Evolutionary conservation across 1,140 invertebrate species (phyloP).

Genomic region (Drosophila equinoxialis): DNA sequence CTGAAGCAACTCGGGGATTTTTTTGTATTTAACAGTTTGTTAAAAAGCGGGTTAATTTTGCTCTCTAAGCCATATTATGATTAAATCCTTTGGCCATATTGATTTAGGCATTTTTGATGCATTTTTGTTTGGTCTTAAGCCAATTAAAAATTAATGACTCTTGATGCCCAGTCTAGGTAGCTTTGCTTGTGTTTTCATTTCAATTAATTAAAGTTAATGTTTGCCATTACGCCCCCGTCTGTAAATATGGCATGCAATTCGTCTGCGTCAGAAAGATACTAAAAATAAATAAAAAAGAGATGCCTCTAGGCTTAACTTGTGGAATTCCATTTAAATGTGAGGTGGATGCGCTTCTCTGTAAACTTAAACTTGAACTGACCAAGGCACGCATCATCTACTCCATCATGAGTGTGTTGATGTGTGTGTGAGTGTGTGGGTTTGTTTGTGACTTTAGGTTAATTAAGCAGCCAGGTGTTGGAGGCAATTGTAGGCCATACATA

Average conservation of each 20-base stretch:
- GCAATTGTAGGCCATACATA: conserved; percentile 4
- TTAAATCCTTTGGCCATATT: too few relatives aligned
- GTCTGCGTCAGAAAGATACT: conserved; percentile 64
- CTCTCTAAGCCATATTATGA: too few relatives aligned
- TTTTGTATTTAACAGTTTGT: too few relatives aligned
- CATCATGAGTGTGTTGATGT: neutral
- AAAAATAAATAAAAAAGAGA: conserved; percentile 37
- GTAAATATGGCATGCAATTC: conserved; percentile 57
- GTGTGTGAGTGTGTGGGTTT: conserved; percentile 10
- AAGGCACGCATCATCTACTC: conserved; percentile 50
- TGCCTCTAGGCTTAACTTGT: conserved; percentile 25
- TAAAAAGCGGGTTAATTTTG: too few relatives aligned
- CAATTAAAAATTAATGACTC: too few relatives aligned
- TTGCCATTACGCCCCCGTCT: conserved; percentile 52
- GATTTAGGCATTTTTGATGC: too few relatives aligned
- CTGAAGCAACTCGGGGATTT: too few relatives aligned
- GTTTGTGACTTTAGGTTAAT: conserved; percentile 66
- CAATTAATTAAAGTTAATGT: conserved; percentile 54
- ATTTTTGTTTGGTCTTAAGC: too few relatives aligned
- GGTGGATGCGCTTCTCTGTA: conserved; percentile 42
- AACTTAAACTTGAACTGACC: conserved; percentile 46
- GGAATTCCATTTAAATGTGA: conserved; percentile 44
- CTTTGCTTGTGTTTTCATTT: conserved; percentile 25
- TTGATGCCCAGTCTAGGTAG: neutral
- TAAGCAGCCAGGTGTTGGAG: conserved; percentile 63